Percentiles rank a stretch among this genome's conserved stretches.
These are phyloP conservation scores for Forbesichthys agassizii DNA, from an alignment of 2,113 vertebrate genomes.

Conservation along the genomic window DNA sequence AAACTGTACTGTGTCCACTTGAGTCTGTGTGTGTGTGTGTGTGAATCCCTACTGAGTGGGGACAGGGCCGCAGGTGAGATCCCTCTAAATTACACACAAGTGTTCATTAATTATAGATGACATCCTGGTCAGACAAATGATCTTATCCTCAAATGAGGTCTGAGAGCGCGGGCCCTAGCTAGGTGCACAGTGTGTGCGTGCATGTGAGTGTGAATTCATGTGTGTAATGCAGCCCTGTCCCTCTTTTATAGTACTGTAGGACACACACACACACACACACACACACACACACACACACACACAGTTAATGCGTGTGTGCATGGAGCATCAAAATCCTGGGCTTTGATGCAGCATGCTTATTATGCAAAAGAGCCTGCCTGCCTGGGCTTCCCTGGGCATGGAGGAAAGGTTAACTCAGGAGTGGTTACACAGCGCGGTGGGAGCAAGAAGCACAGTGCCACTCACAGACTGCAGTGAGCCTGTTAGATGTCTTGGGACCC, in stretches of 20 bases:
- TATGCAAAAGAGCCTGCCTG: constrained; percentile 83
- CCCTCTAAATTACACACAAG: constrained; percentile 86
- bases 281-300: constrained; percentile 59
- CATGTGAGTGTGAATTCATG: constrained; percentile 44
- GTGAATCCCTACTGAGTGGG: constrained; percentile 69
- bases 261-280: constrained; percentile 50
- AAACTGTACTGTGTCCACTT: background rate
- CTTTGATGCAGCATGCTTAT: constrained; percentile 86
- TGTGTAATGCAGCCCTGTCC: constrained; percentile 72
- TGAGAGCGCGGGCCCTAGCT: constrained; percentile 59
- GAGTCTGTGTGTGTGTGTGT: constrained; percentile 6
- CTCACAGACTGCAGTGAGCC: constrained; percentile 27
- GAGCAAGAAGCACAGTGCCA: constrained; percentile 35
- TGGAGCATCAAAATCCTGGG: constrained; percentile 56
- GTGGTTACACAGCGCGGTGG: constrained; percentile 79
- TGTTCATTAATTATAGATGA: constrained; percentile 89
- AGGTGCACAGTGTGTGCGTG: constrained; percentile 65
- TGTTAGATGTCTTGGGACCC: constrained; percentile 60
- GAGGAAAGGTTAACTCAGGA: constrained; percentile 86
- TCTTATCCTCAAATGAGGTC: constrained; percentile 87
- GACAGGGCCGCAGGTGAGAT: constrained; percentile 84
- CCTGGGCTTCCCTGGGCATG: constrained; percentile 75
- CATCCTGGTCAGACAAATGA: constrained; percentile 82
- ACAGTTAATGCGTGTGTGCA: constrained; percentile 44
- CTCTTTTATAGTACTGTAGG: constrained; percentile 62